A percentile compares a stretch with the other conserved stretches of the same genome.
Conservation (phyloP, 1,140 invertebrate species). For the Vanessa atalanta region DNA sequence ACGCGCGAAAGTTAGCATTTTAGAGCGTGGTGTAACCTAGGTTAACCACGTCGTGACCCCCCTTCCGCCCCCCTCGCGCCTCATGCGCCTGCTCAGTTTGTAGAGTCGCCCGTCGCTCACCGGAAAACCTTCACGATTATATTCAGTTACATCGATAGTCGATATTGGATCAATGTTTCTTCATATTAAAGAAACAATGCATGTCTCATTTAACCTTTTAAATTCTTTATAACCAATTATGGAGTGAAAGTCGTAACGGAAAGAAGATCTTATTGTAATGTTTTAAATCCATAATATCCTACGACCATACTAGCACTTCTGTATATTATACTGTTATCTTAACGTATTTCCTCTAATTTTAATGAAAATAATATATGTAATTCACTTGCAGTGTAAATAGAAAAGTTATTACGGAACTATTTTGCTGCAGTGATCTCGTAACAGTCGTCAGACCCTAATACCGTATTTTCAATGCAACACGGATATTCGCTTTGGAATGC, state of each 20-base stretch:
- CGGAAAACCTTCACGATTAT: constrained; percentile 71
- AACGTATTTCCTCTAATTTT: not conserved
- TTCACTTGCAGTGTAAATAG: not conserved
- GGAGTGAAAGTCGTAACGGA: constrained; percentile 16
- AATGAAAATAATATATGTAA: not conserved
- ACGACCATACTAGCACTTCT: too few species aligned
- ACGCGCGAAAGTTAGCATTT: constrained; percentile 45
- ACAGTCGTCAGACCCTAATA: constrained; percentile 4
- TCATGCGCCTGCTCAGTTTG: constrained; percentile 44
- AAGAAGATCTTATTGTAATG: constrained; percentile 16
- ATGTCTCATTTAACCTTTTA: constrained; percentile 33
- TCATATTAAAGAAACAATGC: constrained; percentile 31
- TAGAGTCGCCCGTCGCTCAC: constrained; percentile 51
- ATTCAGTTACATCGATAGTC: constrained; percentile 62
- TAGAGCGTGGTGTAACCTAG: constrained; percentile 48
- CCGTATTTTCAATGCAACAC: constrained; percentile 8
- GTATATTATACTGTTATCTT: too few species aligned
- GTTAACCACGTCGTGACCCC: constrained; percentile 75
- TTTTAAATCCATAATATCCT: not conserved
- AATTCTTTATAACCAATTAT: constrained; percentile 25
- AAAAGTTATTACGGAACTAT: constrained; percentile 7
- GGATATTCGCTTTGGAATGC: constrained; percentile 9
- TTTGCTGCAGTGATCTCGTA: constrained; percentile 7
- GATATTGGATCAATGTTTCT: constrained; percentile 44
- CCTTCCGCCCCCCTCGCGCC: constrained; percentile 36